Evolutionary conservation across 92 coral and sea anemone species (phyloP).

Genomic region (Zoanthus gigantus): DNA sequence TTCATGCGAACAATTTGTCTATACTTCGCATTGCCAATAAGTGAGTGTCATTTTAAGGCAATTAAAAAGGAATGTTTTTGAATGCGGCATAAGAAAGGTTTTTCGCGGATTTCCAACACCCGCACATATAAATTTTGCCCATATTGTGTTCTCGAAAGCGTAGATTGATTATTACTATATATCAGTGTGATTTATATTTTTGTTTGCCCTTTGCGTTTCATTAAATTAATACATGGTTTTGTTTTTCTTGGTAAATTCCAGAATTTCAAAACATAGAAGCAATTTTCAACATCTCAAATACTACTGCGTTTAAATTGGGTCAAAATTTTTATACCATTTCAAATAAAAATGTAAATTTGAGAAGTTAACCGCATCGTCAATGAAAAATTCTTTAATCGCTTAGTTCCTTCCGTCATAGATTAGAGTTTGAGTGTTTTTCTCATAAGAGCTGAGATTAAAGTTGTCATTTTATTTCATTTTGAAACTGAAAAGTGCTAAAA

Average conservation of each 20-base stretch:
- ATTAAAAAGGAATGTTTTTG: background rate
- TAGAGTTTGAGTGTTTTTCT: slow-evolving; percentile 7
- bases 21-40: background rate
- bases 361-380: background rate
- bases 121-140: background rate
- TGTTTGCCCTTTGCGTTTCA: slow-evolving; percentile 5
- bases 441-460: too few relatives aligned
- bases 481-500: background rate
- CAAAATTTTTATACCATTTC: background rate
- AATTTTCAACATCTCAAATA: background rate
- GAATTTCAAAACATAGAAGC: background rate
- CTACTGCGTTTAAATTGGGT: background rate
- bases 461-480: background rate
- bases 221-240: slow-evolving; percentile 19
- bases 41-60: background rate
- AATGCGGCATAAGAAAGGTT: background rate
- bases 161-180: background rate
- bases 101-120: background rate
- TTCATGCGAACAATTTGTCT: background rate
- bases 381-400: background rate
- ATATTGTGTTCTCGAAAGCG: background rate
- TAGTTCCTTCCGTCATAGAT: slow-evolving; percentile 17
- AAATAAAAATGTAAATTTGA: slow-evolving; percentile 23
- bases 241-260: slow-evolving; percentile 10
- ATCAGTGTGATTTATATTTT: background rate